These are phyloP conservation scores for Eidolon dupreanum DNA, from an alignment of 2,797 vertebrate genomes.

Conservation along the genomic window DNA sequence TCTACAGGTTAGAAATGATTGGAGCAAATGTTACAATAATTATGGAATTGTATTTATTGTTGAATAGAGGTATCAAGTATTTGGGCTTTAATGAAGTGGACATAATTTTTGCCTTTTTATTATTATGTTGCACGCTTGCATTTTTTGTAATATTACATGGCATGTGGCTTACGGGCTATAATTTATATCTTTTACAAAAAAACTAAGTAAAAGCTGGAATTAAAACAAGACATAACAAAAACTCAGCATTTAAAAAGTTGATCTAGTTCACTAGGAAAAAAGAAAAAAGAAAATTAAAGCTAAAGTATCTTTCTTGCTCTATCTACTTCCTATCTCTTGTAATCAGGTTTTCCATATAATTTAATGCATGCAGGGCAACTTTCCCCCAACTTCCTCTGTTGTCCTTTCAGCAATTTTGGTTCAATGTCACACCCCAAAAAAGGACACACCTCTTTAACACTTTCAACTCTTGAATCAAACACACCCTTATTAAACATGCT, in stretches of 20 bases:
- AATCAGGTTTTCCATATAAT: slow-evolving; percentile 68
- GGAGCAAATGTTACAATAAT: neutral
- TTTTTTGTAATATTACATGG: neutral
- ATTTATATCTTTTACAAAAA: slow-evolving; percentile 25
- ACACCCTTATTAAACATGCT: slow-evolving; percentile 80
- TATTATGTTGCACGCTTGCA: neutral
- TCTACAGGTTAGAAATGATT: neutral
- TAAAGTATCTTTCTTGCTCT: neutral
- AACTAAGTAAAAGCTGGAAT: slow-evolving; percentile 13
- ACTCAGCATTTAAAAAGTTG: neutral
- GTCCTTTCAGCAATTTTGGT: slow-evolving; percentile 78
- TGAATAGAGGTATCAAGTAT: neutral
- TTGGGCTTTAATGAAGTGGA: slow-evolving; percentile 25
- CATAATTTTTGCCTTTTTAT: slow-evolving; percentile 9
- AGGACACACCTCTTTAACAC: slow-evolving; percentile 84
- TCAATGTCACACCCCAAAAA: slow-evolving; percentile 81
- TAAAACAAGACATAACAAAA: slow-evolving; percentile 23
- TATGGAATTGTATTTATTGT: neutral
- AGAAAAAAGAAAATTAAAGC: slow-evolving; percentile 34
- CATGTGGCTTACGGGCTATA: neutral
- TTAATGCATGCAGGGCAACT: slow-evolving; percentile 68
- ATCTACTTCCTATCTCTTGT: neutral
- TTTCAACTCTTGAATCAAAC: slow-evolving; percentile 77
- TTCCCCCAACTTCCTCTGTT: slow-evolving; percentile 77
- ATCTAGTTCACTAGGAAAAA: neutral